A percentile compares a stretch with the other conserved stretches of the same genome.
Evolutionary conservation across 1,140 invertebrate genomes (phyloP).

Genomic region (Homalodisca vitripennis): DNA sequence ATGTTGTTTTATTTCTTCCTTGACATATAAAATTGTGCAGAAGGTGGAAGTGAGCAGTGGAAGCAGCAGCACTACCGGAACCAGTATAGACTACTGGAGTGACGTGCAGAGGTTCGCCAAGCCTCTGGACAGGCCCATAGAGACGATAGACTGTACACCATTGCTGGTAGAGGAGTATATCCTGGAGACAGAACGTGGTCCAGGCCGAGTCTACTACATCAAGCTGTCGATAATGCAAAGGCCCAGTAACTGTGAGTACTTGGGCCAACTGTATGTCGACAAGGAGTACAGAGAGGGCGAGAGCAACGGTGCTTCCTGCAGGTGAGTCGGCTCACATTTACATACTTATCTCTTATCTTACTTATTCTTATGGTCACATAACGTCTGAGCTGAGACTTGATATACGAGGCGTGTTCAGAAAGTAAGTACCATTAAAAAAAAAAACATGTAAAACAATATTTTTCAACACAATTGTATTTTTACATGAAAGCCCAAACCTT

Average conservation of each 20-base stretch:
- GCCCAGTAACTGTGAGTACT: constrained; percentile 81
- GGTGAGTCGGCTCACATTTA: constrained; percentile 49
- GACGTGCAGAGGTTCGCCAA: constrained; percentile 54
- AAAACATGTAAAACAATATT: too few species aligned
- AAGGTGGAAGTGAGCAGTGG: too few species aligned
- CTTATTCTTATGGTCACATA: background rate
- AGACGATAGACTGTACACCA: constrained; percentile 73
- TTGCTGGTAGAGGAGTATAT: constrained; percentile 86
- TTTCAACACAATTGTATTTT: too few species aligned
- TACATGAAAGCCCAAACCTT: too few species aligned
- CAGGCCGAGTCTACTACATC: constrained; percentile 74
- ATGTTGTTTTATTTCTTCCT: too few species aligned
- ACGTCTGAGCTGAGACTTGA: too few species aligned
- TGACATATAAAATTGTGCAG: too few species aligned
- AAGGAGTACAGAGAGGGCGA: constrained; percentile 77
- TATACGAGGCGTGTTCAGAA: too few species aligned
- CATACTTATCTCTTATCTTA: background rate
- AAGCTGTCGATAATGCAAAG: constrained; percentile 82
- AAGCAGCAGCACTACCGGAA: too few species aligned
- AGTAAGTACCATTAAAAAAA: too few species aligned
- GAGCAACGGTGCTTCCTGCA: constrained; percentile 79
- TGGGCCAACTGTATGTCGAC: constrained; percentile 88
- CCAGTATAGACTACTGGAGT: background rate
- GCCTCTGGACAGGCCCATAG: constrained; percentile 63
- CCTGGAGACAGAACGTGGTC: constrained; percentile 72